Conservation (phyloP, 1,140 invertebrate genomes). For the Helicoverpa zea region DNA sequence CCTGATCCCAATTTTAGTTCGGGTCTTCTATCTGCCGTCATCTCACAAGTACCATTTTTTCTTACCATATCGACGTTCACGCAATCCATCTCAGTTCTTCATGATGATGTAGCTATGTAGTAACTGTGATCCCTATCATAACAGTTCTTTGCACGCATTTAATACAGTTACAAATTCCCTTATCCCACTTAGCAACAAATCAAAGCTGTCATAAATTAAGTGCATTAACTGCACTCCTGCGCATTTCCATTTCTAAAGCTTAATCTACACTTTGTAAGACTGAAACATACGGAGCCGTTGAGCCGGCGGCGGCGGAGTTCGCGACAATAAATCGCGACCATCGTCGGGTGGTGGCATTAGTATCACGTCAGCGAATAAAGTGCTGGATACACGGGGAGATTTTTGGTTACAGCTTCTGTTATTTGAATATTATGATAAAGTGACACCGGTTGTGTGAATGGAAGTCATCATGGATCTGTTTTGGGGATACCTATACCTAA, state of each 20-base stretch:
- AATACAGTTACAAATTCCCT: background rate
- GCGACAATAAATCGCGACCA: constrained; percentile 38
- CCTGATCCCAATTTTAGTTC: no score
- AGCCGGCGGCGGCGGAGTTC: constrained; percentile 30
- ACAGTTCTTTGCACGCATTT: no score
- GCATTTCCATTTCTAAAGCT: constrained; percentile 48
- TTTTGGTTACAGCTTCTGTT: background rate
- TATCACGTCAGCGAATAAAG: constrained; percentile 44
- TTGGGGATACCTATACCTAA: no score
- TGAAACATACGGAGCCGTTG: constrained; percentile 40
- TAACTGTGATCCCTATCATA: background rate
- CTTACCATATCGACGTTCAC: no score
- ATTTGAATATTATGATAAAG: background rate
- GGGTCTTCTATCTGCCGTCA: no score
- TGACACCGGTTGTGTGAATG: background rate
- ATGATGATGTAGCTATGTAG: background rate
- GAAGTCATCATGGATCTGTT: no score
- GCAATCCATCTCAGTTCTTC: background rate
- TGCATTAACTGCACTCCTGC: constrained; percentile 14
- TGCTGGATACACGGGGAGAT: constrained; percentile 10
- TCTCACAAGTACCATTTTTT: no score
- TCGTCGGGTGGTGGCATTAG: constrained; percentile 48
- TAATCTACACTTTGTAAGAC: constrained; percentile 47
- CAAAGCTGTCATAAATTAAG: constrained; percentile 42
- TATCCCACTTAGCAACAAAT: constrained; percentile 14